Evolutionary conservation across 2,888 invertebrate genomes (phyloP).

Genomic region (Sturmia bella): DNA sequence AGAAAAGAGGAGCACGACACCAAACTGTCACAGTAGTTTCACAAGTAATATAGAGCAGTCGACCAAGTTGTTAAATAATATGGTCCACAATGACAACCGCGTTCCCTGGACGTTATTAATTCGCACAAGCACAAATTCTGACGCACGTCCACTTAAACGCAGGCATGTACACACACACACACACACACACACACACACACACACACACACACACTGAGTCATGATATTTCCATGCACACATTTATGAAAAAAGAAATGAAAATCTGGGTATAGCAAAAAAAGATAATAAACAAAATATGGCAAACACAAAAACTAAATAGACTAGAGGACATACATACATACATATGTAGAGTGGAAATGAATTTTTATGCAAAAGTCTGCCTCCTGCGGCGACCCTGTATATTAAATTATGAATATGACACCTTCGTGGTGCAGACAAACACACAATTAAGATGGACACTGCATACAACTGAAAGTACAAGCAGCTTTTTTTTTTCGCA

Average conservation of each 20-base stretch:
- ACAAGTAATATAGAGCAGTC: slow-evolving; percentile 72
- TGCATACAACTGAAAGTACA: slow-evolving; percentile 58
- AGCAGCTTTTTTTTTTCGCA: slow-evolving; percentile 31
- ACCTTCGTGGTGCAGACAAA: slow-evolving; percentile 75
- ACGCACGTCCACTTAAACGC: slow-evolving; percentile 30
- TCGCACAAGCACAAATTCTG: slow-evolving; percentile 34
- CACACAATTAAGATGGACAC: slow-evolving; percentile 72
- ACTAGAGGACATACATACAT: slow-evolving; percentile 48
- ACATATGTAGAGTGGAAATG: slow-evolving; percentile 65
- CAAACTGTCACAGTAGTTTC: slow-evolving; percentile 72
- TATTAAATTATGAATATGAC: slow-evolving; percentile 81
- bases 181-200: background rate
- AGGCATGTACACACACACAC: slow-evolving; percentile 8
- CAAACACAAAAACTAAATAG: slow-evolving; percentile 37
- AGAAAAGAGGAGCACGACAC: slow-evolving; percentile 49
- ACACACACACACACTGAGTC: background rate
- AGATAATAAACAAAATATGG: background rate
- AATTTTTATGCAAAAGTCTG: slow-evolving; percentile 58
- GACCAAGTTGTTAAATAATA: slow-evolving; percentile 70
- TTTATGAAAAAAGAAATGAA: slow-evolving; percentile 16
- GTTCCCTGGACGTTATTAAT: slow-evolving; percentile 62
- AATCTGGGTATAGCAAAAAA: slow-evolving; percentile 9
- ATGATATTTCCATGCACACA: slow-evolving; percentile 7
- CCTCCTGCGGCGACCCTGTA: slow-evolving; percentile 79
- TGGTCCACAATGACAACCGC: slow-evolving; percentile 59